Evolutionary conservation across 2,797 vertebrate species (phyloP).

Genomic region (Galagoides demidoff): DNA sequence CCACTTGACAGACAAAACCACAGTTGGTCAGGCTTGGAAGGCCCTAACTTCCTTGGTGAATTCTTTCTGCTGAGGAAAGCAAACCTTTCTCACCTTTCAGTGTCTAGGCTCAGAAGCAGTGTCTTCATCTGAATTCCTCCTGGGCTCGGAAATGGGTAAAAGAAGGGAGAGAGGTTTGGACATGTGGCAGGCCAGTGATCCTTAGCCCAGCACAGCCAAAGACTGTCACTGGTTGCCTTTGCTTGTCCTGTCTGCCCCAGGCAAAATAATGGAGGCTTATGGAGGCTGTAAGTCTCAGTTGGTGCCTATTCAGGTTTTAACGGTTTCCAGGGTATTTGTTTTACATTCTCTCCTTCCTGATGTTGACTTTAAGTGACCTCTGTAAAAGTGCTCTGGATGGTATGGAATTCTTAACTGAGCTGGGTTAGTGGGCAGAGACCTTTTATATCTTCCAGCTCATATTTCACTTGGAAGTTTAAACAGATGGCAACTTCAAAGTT

Average conservation of each 20-base stretch:
- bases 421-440: neutral
- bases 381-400: neutral
- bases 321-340: conserved; percentile 81
- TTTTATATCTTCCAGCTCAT: neutral
- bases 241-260: conserved; percentile 42
- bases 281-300: conserved; percentile 46
- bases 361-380: neutral
- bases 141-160: conserved; percentile 1
- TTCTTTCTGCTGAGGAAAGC: conserved; percentile 6
- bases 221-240: conserved; percentile 74
- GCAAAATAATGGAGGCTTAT: conserved; percentile 61
- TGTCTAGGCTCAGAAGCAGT: conserved; percentile 36
- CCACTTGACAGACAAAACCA: conserved; percentile 43
- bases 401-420: neutral
- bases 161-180: conserved; percentile 54
- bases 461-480: neutral
- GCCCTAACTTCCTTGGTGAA: conserved; percentile 10
- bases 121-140: conserved; percentile 11
- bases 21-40: neutral
- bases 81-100: conserved; percentile 40
- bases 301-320: conserved; percentile 75
- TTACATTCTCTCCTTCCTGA: neutral
- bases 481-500: conserved; percentile 23
- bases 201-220: conserved; percentile 75
- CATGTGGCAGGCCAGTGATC: conserved; percentile 41